A percentile compares a stretch with the other conserved stretches of the same genome.
Evolutionary conservation across 1,140 invertebrate species (phyloP).

Genomic region (Calycopis cecrops): DNA sequence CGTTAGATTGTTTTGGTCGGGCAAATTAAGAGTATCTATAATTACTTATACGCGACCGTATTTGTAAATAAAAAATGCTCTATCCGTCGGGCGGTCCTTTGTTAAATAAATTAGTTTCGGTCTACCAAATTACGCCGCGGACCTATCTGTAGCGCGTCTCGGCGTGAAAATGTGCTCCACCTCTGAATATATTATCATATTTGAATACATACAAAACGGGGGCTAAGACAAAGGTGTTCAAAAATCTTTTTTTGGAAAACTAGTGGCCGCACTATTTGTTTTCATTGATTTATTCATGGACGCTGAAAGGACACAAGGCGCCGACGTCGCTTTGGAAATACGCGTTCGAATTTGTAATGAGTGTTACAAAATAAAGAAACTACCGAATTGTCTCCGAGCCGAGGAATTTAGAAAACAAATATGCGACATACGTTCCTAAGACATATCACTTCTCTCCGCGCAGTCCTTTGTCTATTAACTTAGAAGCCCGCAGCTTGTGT

Average conservation of each 20-base stretch:
- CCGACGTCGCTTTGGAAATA: conserved; percentile 62
- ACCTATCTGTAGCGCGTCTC: conserved; percentile 62
- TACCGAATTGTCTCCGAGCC: conserved; percentile 41
- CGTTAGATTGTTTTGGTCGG: conserved; percentile 12
- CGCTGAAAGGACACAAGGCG: conserved; percentile 55
- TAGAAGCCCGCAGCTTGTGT: no score
- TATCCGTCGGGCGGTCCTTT: conserved; percentile 69
- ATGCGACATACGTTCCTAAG: conserved; percentile 7
- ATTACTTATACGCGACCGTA: conserved; percentile 57
- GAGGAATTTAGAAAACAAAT: conserved; percentile 54
- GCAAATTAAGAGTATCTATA: conserved; percentile 48
- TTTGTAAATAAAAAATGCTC: conserved; percentile 66
- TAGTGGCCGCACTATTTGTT: conserved; percentile 71
- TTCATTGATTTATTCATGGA: conserved; percentile 75
- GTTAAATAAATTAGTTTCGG: conserved; percentile 77
- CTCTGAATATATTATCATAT: conserved; percentile 67
- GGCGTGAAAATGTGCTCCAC: conserved; percentile 67
- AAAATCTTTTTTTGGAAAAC: conserved; percentile 62
- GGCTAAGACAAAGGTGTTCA: conserved; percentile 61
- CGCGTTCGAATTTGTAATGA: conserved; percentile 64
- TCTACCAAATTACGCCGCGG: conserved; percentile 76
- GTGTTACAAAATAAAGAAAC: conserved; percentile 59
- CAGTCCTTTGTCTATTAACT: no score
- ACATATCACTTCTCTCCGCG: not conserved
- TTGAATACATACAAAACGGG: conserved; percentile 55